Conservation (phyloP, 2,888 invertebrate genomes). For the Podotricha telesiphe region DNA sequence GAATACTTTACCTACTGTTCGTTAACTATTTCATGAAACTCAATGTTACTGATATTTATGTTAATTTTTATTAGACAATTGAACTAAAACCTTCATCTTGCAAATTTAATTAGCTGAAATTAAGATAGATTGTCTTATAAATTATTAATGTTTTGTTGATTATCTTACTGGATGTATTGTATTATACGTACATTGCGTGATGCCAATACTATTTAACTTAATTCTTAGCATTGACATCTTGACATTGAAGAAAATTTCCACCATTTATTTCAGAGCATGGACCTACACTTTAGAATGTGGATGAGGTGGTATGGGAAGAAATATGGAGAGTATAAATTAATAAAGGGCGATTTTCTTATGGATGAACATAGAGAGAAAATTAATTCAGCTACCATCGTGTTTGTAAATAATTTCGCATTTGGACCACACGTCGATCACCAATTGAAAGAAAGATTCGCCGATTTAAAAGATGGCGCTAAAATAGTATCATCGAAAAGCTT, state of each 20-base stretch:
- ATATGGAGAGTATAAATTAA: slow-evolving; percentile 94
- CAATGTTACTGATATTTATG: not conserved
- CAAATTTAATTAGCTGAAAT: not conserved
- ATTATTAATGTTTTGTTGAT: not conserved
- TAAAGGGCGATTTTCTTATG: slow-evolving; percentile 97
- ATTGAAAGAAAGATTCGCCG: slow-evolving; percentile 97
- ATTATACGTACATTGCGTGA: not conserved
- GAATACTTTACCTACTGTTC: not conserved
- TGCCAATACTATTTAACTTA: not conserved
- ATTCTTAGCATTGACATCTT: not conserved
- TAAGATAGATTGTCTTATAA: not conserved
- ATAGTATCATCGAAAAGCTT: slow-evolving; percentile 99
- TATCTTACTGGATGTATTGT: not conserved
- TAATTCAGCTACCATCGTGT: slow-evolving; percentile 96
- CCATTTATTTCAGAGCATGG: slow-evolving; percentile 88
- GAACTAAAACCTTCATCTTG: not conserved
- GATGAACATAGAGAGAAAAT: slow-evolving; percentile 97
- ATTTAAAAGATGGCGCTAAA: slow-evolving; percentile 96
- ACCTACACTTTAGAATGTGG: slow-evolving; percentile 94
- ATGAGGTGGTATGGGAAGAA: slow-evolving; percentile 99
- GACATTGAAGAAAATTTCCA: not conserved
- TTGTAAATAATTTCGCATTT: slow-evolving; percentile 99
- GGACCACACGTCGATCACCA: slow-evolving; percentile 98
- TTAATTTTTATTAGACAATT: not conserved
- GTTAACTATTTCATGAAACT: not conserved